Evolutionary conservation across 2,888 invertebrate genomes (phyloP), one percentile per base, ranked within the genome.

Genomic region (Halictus quadricinctus): DNA sequence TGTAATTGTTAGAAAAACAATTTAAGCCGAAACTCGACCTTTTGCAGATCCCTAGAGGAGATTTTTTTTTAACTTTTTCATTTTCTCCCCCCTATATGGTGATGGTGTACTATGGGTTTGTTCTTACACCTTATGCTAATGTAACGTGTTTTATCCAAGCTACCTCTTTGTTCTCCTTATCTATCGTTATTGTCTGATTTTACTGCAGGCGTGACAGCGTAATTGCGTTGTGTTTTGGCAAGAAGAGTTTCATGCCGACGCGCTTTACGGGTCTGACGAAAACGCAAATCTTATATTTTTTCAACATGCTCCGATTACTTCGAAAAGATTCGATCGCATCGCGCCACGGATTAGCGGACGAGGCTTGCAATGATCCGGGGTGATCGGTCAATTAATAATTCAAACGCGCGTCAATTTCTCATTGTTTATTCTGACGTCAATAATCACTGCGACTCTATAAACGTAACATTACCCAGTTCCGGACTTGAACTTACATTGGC

Each of bases 1-100:
- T 83, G 73, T 87, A 90, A 91, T 92, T 94, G 94, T 94, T 94
- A 94, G 94, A 94, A 94, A 94, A 94, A 94, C 94, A 94, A 94
- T 94, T 94, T 93, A 92, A 86, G 81, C 74, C 72, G 83, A 88
- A 82, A 85, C 41, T 88, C 81, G 46, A 79, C 64, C 79, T 81
- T 80, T 36, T 76, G 66, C 82, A 84, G 79, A 81, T 82, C 70
- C 72, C n/a, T 82, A 80, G 84, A 85, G 74, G 83, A 89, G 76
- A 70, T 80, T 36, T 79, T 36, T 86, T 69, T 43, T 18, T 21
- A 36, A 66, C 21, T 36, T 18, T 18, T 10, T 36, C 21, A 66
- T 21, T 21, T 41, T 29, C 29, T 4, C 36, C 3, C 41, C 69
- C 1, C 7, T 74, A 70, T 87, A 91, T 92, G 93, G 93, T 93